Percentiles rank a stretch among this genome's conserved stretches.
These are phyloP conservation scores for Parthenolecanium corni DNA, from an alignment of 2,888 invertebrate genomes.

Conservation along the genomic window DNA sequence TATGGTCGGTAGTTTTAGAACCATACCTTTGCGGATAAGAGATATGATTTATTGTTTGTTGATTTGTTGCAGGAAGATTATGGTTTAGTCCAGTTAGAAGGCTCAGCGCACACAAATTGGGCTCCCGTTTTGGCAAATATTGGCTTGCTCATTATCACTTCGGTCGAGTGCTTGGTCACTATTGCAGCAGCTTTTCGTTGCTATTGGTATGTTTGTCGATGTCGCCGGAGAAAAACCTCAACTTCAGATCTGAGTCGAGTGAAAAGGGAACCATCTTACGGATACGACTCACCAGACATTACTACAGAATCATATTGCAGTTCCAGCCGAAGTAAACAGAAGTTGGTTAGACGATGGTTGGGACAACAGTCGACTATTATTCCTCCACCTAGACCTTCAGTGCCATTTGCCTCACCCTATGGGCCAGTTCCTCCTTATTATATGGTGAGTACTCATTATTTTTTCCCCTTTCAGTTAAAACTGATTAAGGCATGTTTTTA, in stretches of 20 bases:
- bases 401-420: constrained; percentile 17
- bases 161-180: constrained; percentile 33
- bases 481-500: too few relatives aligned
- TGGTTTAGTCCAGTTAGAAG: constrained; percentile 8
- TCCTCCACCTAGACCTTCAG: constrained; percentile 16
- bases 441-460: constrained; percentile 21
- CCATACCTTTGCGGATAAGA: too few relatives aligned
- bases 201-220: constrained; percentile 34
- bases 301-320: constrained; percentile 31
- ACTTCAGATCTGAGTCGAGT: not conserved
- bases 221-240: constrained; percentile 22
- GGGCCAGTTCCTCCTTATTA: constrained; percentile 28
- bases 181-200: constrained; percentile 33
- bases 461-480: too few relatives aligned
- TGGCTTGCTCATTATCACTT: constrained; percentile 33
- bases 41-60: too few relatives aligned
- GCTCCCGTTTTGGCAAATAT: constrained; percentile 34
- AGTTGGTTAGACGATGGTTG: constrained; percentile 33
- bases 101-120: constrained; percentile 31
- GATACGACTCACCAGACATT: constrained; percentile 23
- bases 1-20: too few relatives aligned
- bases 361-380: constrained; percentile 31
- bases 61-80: constrained; percentile 23
- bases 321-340: constrained; percentile 32
- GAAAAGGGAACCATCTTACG: not conserved